Percentiles rank a stretch among this genome's conserved stretches.
phyloP scores from a whole-genome alignment of 2,888 invertebrate genomes.

The Coenonympha arcania region DNA sequence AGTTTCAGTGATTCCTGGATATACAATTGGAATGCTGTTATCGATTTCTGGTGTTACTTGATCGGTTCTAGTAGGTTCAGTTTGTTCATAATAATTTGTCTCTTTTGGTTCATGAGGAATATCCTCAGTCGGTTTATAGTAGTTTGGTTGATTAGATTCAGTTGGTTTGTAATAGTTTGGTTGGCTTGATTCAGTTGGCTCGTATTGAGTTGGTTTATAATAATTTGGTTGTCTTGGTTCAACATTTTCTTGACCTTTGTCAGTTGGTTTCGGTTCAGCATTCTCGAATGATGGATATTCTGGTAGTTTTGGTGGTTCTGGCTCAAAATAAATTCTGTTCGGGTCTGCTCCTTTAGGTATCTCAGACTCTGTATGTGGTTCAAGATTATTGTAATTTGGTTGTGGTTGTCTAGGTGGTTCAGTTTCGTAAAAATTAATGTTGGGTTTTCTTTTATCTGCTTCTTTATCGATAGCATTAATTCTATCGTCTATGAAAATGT shows the following conservation, averaged over 20 bases:
- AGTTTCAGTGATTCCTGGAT: constrained; percentile 27
- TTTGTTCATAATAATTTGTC: constrained; percentile 3
- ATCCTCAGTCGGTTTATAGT: not conserved
- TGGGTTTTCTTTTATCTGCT: constrained; percentile 23
- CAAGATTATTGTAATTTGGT: not conserved
- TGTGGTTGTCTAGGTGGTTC: constrained; percentile 11
- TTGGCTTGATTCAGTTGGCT: not conserved
- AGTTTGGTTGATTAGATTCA: not conserved
- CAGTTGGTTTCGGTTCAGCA: not conserved
- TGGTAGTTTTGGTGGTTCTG: not conserved
- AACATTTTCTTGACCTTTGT: not conserved
- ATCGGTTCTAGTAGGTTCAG: constrained; percentile 1
- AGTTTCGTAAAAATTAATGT: constrained; percentile 4
- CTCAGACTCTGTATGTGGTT: not conserved
- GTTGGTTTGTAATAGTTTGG: not conserved
- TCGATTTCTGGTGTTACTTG: constrained; percentile 15
- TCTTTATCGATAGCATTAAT: constrained; percentile 14
- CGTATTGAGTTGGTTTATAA: not conserved
- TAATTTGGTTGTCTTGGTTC: not conserved
- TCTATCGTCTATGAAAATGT: constrained; percentile 13
- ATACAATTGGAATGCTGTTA: constrained; percentile 23
- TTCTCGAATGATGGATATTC: not conserved
- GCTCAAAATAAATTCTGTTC: not conserved
- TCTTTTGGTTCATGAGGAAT: not conserved
- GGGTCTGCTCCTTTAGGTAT: not conserved